Evolutionary conservation across 2,797 vertebrate species (phyloP).

Genomic region (Gouania willdenowi): DNA sequence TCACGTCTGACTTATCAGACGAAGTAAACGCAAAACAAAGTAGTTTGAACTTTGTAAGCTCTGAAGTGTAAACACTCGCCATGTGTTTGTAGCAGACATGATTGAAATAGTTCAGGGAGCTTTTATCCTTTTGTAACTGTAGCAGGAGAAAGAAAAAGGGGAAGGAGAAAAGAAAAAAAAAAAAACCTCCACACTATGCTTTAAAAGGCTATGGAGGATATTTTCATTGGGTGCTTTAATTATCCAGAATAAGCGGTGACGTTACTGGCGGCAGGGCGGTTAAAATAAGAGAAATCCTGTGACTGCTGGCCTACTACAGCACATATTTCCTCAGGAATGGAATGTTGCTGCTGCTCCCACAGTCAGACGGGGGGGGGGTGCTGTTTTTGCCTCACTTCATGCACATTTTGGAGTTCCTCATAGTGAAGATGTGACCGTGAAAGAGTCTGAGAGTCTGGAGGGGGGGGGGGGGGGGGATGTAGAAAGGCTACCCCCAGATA

Average conservation of each 20-base stretch:
- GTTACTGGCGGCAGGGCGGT: constrained; percentile 30
- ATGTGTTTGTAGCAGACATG: constrained; percentile 19
- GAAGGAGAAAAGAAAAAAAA: too few relatives aligned
- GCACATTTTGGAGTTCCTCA: constrained; percentile 46
- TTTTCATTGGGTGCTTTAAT: constrained; percentile 44
- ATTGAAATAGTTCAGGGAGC: too few relatives aligned
- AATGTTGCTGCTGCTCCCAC: constrained; percentile 48
- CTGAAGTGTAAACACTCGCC: constrained; percentile 24
- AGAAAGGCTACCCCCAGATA: background rate
- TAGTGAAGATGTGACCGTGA: constrained; percentile 14
- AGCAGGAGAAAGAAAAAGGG: too few relatives aligned
- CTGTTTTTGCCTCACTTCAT: constrained; percentile 34
- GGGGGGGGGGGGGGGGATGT: background rate
- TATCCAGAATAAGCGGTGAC: constrained; percentile 60
- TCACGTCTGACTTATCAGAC: too few relatives aligned
- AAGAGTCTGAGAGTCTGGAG: background rate
- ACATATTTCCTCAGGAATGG: constrained; percentile 67
- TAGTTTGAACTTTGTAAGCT: constrained; percentile 14
- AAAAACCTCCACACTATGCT: background rate
- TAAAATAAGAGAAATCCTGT: constrained; percentile 65
- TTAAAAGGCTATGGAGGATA: constrained; percentile 35
- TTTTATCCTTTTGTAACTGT: too few relatives aligned
- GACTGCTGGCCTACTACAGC: constrained; percentile 62
- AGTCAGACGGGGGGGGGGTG: constrained; percentile 26
- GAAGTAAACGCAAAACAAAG: too few relatives aligned